Conservation (phyloP, 2,113 vertebrate genomes). For the Herpailurus yagouaroundi region DNA sequence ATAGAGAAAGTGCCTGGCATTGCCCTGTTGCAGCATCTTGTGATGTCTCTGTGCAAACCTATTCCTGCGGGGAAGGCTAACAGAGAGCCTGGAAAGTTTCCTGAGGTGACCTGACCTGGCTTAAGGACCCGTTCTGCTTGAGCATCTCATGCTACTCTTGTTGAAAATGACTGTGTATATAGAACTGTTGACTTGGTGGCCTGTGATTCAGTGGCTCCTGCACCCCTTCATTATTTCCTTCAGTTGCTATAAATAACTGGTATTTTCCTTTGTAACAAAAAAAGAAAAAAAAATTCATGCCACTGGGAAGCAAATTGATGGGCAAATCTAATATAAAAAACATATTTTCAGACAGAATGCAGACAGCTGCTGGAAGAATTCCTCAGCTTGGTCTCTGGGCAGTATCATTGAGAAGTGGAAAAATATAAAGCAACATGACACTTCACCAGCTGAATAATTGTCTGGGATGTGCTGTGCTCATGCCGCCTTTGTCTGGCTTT, state of each 20-base stretch:
- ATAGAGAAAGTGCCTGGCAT: background rate
- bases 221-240: conserved; percentile 75
- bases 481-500: conserved; percentile 46
- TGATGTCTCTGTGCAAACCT: background rate
- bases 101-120: conserved; percentile 5
- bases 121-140: background rate
- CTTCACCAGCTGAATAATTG: conserved; percentile 55
- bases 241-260: conserved; percentile 75
- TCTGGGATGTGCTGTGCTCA: conserved; percentile 27
- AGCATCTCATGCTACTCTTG: background rate
- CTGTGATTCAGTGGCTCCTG: background rate
- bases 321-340: conserved; percentile 69
- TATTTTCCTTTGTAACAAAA: conserved; percentile 69
- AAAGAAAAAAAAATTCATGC: conserved; percentile 55
- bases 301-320: conserved; percentile 70
- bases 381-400: conserved; percentile 33
- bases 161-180: conserved; percentile 51
- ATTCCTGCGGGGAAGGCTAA: background rate
- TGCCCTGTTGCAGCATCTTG: background rate
- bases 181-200: conserved; percentile 45
- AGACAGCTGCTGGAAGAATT: conserved; percentile 67
- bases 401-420: conserved; percentile 51
- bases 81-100: background rate
- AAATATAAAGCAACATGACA: background rate
- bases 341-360: conserved; percentile 41